A percentile compares a stretch with the other conserved stretches of the same genome.
Evolutionary conservation across 92 coral and sea anemone species (phyloP).

Genomic region (Anthopleura xanthogrammica): DNA sequence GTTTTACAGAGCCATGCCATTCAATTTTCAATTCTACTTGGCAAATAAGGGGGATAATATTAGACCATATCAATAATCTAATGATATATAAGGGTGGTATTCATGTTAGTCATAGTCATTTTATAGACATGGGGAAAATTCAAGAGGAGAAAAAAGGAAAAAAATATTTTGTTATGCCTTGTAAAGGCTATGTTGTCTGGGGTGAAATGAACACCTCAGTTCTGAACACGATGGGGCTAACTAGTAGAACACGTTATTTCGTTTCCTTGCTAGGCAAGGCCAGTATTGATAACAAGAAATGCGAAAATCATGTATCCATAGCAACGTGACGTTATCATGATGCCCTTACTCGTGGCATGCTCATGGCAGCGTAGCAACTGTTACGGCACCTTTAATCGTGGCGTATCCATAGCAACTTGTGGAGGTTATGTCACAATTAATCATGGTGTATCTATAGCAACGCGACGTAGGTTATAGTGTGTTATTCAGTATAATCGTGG

Average conservation of each 20-base stretch:
- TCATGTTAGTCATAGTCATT: neutral
- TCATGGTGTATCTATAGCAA: neutral
- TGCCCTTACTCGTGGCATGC: neutral
- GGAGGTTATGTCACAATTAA: neutral
- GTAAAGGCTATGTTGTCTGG: neutral
- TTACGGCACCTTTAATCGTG: neutral
- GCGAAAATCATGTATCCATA: neutral
- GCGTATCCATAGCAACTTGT: neutral
- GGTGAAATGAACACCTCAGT: too few species aligned
- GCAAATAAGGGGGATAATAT: neutral
- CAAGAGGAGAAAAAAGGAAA: neutral
- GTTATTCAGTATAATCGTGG: neutral
- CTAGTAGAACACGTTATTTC: neutral
- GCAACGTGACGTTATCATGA: neutral
- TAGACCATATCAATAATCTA: neutral
- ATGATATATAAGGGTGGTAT: neutral
- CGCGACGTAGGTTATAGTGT: neutral
- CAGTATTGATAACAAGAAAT: neutral
- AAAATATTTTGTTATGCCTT: neutral
- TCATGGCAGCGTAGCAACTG: neutral
- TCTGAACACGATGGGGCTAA: too few species aligned
- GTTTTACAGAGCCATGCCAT: neutral
- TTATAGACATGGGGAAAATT: neutral
- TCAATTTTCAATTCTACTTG: neutral
- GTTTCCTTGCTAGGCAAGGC: neutral